Evolutionary conservation across 2,113 vertebrate species (phyloP).

Genomic region (Tupaia tana): DNA sequence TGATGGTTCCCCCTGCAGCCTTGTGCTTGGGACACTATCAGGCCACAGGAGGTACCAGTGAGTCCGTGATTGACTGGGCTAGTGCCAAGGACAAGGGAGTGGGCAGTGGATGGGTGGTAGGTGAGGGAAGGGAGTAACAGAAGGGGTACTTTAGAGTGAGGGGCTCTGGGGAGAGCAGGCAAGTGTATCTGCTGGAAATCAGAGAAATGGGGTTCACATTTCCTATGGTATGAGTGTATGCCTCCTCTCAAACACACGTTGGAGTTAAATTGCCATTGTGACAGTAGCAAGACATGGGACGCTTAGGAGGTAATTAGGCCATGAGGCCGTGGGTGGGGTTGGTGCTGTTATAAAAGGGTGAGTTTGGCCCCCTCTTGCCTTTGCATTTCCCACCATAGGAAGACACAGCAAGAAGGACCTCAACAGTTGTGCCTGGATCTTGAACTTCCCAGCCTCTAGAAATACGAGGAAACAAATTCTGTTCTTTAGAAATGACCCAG

Average conservation of each 20-base stretch:
- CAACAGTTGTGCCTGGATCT: neutral
- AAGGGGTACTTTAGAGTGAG: neutral
- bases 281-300: neutral
- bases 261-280: neutral
- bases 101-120: neutral
- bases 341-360: too few species aligned
- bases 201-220: neutral
- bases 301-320: neutral
- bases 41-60: neutral
- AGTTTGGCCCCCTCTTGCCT: neutral
- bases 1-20: neutral
- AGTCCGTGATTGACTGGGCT: neutral
- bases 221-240: neutral
- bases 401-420: neutral
- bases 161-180: neutral
- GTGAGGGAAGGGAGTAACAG: neutral
- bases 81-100: neutral
- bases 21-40: neutral
- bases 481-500: neutral
- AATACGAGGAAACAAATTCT: neutral
- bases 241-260: neutral
- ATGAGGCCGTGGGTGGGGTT: neutral
- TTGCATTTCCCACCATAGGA: neutral
- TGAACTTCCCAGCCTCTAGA: neutral
- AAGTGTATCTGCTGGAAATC: rapidly evolving